Base-by-base conservation (phyloP, 2,888 invertebrate species). In the Heteromurus nitidus region DNA sequence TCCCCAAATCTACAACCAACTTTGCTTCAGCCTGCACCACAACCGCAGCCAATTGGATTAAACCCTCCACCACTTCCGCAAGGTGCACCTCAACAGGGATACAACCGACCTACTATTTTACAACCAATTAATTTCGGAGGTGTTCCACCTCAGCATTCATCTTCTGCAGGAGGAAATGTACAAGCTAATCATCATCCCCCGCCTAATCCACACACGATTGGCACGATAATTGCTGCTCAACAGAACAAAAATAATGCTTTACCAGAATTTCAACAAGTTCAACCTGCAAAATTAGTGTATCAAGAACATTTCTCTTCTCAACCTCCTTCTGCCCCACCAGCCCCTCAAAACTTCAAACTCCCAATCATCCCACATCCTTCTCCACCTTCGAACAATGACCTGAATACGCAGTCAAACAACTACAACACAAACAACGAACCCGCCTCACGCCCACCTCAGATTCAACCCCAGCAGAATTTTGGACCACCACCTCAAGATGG, bases 231-330 rank as follows among this genome's bases (percentile, higher is more conserved):
- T 1, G 77, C 79, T 2, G 20, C 75, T 16, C 80, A 80, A 42
- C 76, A 76, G 24, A 80, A 74, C 9, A 76, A 69, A 3, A 31
- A 36, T 20, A 31, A 9, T 13, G 5, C 7, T 1, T 3, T 65
- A 7, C 68, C 76, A 1, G 65, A 82, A 42, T 81, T 85, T 26
- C 84, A 85, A 42, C 72, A 82, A 26, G 79, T 86, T 26, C 83
- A 84, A 62, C 86, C 83, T 18, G 86, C 85, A 0, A 80, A 85
- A 47, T 69, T 87, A 9, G 83, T 86, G 0, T 86, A 87, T 30
- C 87, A 87, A 24, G 87, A 87, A 31, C 87, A 87, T 72, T 83
- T 83, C 22, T 65, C 82, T 16, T 67, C 75, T 36, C 73, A 42
- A 7, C 26, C 28, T 18, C 24, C 58, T 18, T 11, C 70, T 1